A percentile compares a stretch with the other conserved stretches of the same genome.
Evolutionary conservation across 2,797 vertebrate species (phyloP).

Genomic region (Sciaenops ocellatus): DNA sequence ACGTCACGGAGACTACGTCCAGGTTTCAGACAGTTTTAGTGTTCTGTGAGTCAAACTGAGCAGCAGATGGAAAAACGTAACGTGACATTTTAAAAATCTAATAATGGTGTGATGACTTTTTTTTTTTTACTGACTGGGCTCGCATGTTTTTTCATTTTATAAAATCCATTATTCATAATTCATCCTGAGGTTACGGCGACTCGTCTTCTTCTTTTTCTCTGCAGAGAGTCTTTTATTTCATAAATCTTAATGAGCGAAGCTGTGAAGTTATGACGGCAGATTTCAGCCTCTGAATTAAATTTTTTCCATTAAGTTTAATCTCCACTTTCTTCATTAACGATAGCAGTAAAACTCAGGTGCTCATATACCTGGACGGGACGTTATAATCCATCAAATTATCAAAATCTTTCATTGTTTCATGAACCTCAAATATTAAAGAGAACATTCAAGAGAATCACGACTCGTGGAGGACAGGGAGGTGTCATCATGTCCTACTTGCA

Average conservation of each 20-base stretch:
- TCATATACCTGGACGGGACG: slow-evolving; percentile 8
- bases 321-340: slow-evolving; percentile 28
- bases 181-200: slow-evolving; percentile 5
- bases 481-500: slow-evolving; percentile 68
- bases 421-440: slow-evolving; percentile 37
- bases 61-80: slow-evolving; percentile 17
- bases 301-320: slow-evolving; percentile 15
- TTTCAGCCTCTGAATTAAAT: background rate
- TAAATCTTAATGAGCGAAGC: slow-evolving; percentile 3
- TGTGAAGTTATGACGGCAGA: slow-evolving; percentile 12
- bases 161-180: slow-evolving; percentile 38
- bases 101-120: background rate
- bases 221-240: slow-evolving; percentile 13
- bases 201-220: background rate
- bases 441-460: slow-evolving; percentile 19
- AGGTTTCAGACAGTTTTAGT: too few relatives aligned
- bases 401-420: slow-evolving; percentile 11
- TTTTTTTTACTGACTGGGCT: background rate
- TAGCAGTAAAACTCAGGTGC: background rate
- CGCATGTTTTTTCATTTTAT: slow-evolving; percentile 5
- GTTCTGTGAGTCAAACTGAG: background rate
- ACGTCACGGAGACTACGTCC: too few relatives aligned
- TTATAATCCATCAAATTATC: slow-evolving; percentile 13
- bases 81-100: slow-evolving; percentile 42
- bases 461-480: too few relatives aligned